Evolutionary conservation across 2,888 invertebrate species (phyloP).

Genomic region (Drosophila neotestacea): DNA sequence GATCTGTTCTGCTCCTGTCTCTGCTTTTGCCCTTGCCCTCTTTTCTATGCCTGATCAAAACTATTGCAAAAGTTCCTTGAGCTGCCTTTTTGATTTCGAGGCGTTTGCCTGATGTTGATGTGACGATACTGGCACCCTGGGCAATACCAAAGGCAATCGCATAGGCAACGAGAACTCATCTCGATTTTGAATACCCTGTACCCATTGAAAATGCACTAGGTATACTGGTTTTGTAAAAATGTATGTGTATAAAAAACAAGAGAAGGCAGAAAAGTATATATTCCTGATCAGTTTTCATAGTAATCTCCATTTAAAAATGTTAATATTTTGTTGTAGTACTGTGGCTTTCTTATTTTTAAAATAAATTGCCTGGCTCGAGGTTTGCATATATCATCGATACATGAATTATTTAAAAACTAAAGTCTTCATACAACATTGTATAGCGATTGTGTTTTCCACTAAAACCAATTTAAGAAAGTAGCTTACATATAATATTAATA

Average conservation of each 20-base stretch:
- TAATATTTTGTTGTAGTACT: too few species aligned
- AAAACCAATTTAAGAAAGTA: too few species aligned
- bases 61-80: conserved; percentile 55
- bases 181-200: conserved; percentile 21
- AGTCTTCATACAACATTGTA: too few species aligned
- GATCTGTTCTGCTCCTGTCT: conserved; percentile 8
- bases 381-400: too few species aligned
- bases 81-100: conserved; percentile 84
- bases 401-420: too few species aligned
- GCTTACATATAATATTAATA: too few species aligned
- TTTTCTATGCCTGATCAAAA: conserved; percentile 32
- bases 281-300: too few species aligned
- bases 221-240: not conserved
- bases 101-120: conserved; percentile 83
- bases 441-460: too few species aligned
- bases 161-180: conserved; percentile 29
- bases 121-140: conserved; percentile 82
- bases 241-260: not conserved
- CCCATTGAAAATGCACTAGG: not conserved
- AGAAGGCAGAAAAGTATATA: too few species aligned
- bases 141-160: conserved; percentile 24
- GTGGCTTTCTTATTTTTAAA: too few species aligned
- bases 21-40: not conserved
- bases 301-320: too few species aligned
- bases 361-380: too few species aligned